Evolutionary conservation across 2,113 vertebrate genomes (phyloP).

Genomic region (Balaeniceps rex): DNA sequence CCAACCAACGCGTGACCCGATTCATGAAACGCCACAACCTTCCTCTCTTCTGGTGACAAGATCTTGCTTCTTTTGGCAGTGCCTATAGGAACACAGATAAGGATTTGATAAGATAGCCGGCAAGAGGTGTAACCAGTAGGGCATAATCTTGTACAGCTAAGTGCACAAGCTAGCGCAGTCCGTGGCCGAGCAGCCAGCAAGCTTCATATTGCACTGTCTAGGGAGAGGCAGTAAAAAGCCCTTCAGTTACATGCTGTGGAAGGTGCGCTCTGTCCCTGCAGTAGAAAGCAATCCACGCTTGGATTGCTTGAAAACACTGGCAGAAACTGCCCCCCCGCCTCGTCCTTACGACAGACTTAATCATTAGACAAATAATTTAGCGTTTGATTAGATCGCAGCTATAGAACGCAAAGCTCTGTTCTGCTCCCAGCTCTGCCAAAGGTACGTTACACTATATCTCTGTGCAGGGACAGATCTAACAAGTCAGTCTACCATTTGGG

Average conservation of each 20-base stretch:
- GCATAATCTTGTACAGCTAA: neutral
- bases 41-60: constrained; percentile 91
- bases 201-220: neutral
- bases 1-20: constrained; percentile 92
- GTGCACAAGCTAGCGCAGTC: neutral
- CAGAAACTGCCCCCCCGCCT: neutral
- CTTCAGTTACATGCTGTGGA: neutral
- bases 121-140: neutral
- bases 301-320: neutral
- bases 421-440: neutral
- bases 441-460: neutral
- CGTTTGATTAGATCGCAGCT: neutral
- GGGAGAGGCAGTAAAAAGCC: neutral
- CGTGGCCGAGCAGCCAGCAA: neutral
- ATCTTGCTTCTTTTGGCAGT: constrained; percentile 93
- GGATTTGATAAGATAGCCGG: accelerated
- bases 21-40: constrained; percentile 90
- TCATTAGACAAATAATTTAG: neutral
- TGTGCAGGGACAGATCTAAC: neutral
- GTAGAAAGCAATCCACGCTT: neutral
- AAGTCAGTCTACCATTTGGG: neutral
- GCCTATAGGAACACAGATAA: constrained; percentile 64
- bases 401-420: neutral
- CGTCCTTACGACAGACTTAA: neutral
- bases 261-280: neutral